phyloP scores from a whole-genome alignment of 2,888 invertebrate species.

The Epinotia nisella region DNA sequence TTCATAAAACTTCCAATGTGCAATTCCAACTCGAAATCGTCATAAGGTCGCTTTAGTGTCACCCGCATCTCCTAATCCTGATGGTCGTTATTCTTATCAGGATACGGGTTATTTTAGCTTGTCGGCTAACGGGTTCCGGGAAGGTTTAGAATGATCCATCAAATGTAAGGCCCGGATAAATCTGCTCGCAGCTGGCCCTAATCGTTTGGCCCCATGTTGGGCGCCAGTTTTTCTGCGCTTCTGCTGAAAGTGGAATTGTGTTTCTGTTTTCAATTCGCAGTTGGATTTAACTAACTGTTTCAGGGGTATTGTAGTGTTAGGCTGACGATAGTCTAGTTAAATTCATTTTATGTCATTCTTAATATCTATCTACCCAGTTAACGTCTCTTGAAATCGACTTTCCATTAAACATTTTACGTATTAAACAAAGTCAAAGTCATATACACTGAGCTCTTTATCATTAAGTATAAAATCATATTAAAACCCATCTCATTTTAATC shows the following conservation, averaged over 20 bases:
- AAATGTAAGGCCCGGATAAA: conserved; percentile 44
- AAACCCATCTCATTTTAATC: background rate
- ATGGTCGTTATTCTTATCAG: background rate
- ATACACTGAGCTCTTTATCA: background rate
- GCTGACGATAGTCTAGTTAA: no score
- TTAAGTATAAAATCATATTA: background rate
- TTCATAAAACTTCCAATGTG: conserved; percentile 37
- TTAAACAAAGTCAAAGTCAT: background rate
- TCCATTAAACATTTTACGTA: background rate
- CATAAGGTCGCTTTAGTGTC: conserved; percentile 41
- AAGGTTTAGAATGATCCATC: conserved; percentile 44
- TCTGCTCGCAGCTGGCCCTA: conserved; percentile 38
- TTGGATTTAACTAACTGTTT: conserved; percentile 27
- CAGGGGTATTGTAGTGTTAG: background rate
- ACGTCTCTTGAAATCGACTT: no score
- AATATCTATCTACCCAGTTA: no score
- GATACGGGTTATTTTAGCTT: conserved; percentile 24
- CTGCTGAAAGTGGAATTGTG: conserved; percentile 26
- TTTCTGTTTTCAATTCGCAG: conserved; percentile 34
- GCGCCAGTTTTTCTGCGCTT: conserved; percentile 39
- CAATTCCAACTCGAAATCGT: conserved; percentile 39
- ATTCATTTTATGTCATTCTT: no score
- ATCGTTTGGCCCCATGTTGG: conserved; percentile 41
- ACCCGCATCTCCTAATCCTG: background rate
- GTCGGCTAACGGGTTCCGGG: background rate